A percentile compares a stretch with the other conserved stretches of the same genome.
Conservation (phyloP, 2,888 invertebrate species). For the Tenodera sinensis region DNA sequence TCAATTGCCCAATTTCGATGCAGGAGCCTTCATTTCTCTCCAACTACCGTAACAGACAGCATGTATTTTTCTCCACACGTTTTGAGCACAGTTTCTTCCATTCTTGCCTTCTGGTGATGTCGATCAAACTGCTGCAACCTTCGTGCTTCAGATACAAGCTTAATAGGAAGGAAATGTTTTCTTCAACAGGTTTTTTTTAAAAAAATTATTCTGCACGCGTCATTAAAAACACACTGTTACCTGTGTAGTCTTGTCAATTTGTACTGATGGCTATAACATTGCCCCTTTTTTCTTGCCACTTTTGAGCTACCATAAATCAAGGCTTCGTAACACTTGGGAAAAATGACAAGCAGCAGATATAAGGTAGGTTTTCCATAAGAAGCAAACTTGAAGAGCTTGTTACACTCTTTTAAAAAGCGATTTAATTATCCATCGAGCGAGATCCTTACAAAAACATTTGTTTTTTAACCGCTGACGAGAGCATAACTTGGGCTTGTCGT, state of each 20-base stretch:
- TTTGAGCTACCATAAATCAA: background rate
- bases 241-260: background rate
- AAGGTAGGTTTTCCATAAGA: background rate
- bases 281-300: background rate
- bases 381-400: background rate
- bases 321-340: background rate
- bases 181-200: background rate
- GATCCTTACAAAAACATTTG: background rate
- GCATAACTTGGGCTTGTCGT: background rate
- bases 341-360: background rate
- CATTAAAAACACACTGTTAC: background rate
- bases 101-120: background rate
- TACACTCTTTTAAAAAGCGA: background rate
- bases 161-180: background rate
- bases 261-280: background rate
- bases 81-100: too few relatives aligned
- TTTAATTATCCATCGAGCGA: background rate
- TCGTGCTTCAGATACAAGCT: background rate
- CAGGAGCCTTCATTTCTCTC: too few relatives aligned
- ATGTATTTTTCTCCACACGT: too few relatives aligned
- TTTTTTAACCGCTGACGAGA: background rate
- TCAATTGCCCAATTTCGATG: too few relatives aligned
- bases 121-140: background rate
- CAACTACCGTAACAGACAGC: too few relatives aligned
- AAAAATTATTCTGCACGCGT: background rate